These are phyloP conservation scores for Ectobius pallidus DNA, from an alignment of 2,888 invertebrate genomes.

Conservation along the genomic window DNA sequence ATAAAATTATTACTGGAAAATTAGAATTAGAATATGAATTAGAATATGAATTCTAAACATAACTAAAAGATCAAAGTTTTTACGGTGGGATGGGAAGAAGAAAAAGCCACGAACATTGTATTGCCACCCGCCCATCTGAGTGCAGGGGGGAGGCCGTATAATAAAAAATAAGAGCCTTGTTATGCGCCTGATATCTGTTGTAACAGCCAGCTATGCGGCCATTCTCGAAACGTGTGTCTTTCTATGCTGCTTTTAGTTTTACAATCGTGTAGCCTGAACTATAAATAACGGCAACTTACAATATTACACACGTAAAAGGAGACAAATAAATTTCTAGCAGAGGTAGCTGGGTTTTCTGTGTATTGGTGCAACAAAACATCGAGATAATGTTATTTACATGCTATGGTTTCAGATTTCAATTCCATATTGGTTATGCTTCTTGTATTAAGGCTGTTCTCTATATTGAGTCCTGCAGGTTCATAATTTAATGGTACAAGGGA, in stretches of 20 bases:
- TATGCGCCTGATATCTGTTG: constrained; percentile 12
- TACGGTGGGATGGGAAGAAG: too few relatives aligned
- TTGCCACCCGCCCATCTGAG: too few relatives aligned
- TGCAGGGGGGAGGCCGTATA: too few relatives aligned
- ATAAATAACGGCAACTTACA: constrained; percentile 12
- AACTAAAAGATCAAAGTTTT: too few relatives aligned
- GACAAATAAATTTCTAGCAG: not conserved
- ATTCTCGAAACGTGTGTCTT: constrained; percentile 4
- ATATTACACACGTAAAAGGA: constrained; percentile 20
- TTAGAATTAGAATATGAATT: too few relatives aligned
- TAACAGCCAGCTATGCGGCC: constrained; percentile 6
- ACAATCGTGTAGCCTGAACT: constrained; percentile 3
- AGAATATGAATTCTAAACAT: too few relatives aligned
- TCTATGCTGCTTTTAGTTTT: constrained; percentile 18
- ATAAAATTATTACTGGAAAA: too few relatives aligned
- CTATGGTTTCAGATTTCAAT: not conserved
- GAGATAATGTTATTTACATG: constrained; percentile 10
- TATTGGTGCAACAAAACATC: not conserved
- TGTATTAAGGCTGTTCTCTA: too few relatives aligned
- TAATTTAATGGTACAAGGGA: too few relatives aligned
- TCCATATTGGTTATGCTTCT: too few relatives aligned
- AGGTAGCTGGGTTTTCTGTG: not conserved
- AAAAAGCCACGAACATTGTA: too few relatives aligned
- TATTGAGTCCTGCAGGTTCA: too few relatives aligned
- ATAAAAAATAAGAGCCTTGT: constrained; percentile 14